phyloP scores from a whole-genome alignment of 2,113 vertebrate species.

The Numenius arquata region DNA sequence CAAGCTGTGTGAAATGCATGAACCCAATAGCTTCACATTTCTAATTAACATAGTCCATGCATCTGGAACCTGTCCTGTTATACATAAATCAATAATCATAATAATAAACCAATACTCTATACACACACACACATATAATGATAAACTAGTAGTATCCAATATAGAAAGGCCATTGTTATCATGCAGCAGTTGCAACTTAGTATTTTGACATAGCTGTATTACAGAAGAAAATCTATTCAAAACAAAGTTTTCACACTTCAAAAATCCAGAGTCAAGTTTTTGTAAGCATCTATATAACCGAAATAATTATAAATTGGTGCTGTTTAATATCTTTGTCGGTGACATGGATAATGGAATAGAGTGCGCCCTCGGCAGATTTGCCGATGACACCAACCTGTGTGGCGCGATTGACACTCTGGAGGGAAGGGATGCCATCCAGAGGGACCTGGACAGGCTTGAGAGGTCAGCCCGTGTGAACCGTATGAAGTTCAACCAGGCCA shows the following conservation, averaged over 20 bases:
- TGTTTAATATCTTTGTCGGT: too few species aligned
- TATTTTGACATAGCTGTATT: neutral
- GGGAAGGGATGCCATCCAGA: too few species aligned
- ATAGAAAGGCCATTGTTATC: neutral
- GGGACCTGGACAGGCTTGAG: too few species aligned
- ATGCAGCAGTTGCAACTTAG: neutral
- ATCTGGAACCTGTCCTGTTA: neutral
- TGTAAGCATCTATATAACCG: neutral
- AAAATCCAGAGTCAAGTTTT: neutral
- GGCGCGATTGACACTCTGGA: too few species aligned
- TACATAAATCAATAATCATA: neutral
- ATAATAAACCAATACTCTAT: neutral
- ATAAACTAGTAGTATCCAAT: neutral
- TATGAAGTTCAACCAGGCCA: too few species aligned
- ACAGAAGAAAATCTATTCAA: neutral
- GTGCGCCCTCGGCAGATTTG: too few species aligned
- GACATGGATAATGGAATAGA: too few species aligned
- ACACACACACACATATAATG: neutral
- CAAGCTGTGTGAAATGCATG: rapidly evolving
- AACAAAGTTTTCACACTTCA: neutral
- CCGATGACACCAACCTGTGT: too few species aligned
- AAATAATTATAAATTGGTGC: neutral
- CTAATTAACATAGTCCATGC: neutral
- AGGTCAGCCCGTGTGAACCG: too few species aligned
- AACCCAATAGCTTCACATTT: neutral